Percentiles rank a stretch among this genome's conserved stretches.
These are phyloP conservation scores for Agrochola litura DNA, from an alignment of 2,888 invertebrate genomes.

Conservation along the genomic window DNA sequence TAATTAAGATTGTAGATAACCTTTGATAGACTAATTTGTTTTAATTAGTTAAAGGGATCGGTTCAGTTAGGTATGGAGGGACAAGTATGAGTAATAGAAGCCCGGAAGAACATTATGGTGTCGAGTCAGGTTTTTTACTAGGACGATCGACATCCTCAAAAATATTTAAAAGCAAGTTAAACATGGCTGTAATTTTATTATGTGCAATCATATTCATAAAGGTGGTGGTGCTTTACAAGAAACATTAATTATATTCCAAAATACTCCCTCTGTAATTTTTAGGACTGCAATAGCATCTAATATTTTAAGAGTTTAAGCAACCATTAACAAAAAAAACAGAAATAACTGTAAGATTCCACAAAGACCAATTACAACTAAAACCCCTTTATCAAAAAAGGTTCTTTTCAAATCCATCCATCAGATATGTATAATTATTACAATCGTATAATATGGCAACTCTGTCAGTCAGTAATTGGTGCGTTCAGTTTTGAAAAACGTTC, in stretches of 20 bases:
- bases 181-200: not conserved
- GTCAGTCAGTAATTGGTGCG: conserved; percentile 64
- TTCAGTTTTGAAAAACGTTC: conserved; percentile 62
- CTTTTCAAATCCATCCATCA: conserved; percentile 63
- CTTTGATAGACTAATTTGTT: conserved; percentile 59
- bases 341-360: conserved; percentile 32
- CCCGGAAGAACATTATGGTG: not conserved
- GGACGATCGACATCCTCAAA: not conserved
- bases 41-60: conserved; percentile 54
- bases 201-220: not conserved
- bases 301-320: conserved; percentile 25
- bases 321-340: conserved; percentile 46
- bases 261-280: conserved; percentile 28
- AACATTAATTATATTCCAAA: conserved; percentile 8
- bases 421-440: conserved; percentile 66
- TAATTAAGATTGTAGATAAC: conserved; percentile 66
- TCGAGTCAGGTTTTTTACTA: not conserved
- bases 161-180: not conserved
- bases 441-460: conserved; percentile 65
- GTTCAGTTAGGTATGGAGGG: not conserved
- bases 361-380: conserved; percentile 52
- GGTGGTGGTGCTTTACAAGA: not conserved
- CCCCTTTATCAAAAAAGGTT: conserved; percentile 66
- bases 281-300: conserved; percentile 13
- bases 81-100: conserved; percentile 23